Conservation (phyloP, 2,888 invertebrate species). For the Acleris cristana region DNA sequence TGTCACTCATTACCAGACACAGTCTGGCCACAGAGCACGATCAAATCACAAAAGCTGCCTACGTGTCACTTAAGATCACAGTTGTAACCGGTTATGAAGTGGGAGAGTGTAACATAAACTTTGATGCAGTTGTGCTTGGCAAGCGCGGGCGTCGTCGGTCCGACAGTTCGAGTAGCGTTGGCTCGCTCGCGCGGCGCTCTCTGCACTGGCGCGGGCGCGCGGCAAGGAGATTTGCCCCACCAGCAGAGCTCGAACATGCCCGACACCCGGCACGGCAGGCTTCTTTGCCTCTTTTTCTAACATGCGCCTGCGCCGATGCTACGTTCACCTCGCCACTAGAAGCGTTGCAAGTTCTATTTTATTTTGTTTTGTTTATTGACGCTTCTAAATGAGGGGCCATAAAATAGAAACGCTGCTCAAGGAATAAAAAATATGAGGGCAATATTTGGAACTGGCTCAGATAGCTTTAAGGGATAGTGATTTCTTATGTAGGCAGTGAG, state of each 20-base stretch:
- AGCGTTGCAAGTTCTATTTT: constrained; percentile 70
- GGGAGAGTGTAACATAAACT: constrained; percentile 62
- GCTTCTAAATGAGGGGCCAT: constrained; percentile 76
- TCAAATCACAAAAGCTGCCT: constrained; percentile 59
- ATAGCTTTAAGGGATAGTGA: background rate
- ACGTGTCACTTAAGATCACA: constrained; percentile 59
- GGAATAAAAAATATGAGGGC: constrained; percentile 50
- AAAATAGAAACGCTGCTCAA: constrained; percentile 71
- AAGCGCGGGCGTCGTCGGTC: constrained; percentile 46
- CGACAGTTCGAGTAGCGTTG: constrained; percentile 40
- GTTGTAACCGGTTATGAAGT: constrained; percentile 73
- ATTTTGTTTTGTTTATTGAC: constrained; percentile 78
- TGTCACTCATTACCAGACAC: constrained; percentile 34
- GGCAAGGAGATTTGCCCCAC: constrained; percentile 57
- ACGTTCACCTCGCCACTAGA: constrained; percentile 62
- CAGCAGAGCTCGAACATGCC: constrained; percentile 65
- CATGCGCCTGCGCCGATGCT: constrained; percentile 79
- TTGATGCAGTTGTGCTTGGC: constrained; percentile 46
- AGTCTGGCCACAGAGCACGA: constrained; percentile 55
- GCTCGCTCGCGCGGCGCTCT: constrained; percentile 65
- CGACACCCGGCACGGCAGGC: constrained; percentile 67
- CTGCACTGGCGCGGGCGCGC: constrained; percentile 60
- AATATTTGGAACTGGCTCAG: constrained; percentile 42
- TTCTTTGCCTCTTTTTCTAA: constrained; percentile 65
- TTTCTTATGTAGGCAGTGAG: background rate